Conservation (phyloP, 2,113 vertebrate species). For the Talpa occidentalis region DNA sequence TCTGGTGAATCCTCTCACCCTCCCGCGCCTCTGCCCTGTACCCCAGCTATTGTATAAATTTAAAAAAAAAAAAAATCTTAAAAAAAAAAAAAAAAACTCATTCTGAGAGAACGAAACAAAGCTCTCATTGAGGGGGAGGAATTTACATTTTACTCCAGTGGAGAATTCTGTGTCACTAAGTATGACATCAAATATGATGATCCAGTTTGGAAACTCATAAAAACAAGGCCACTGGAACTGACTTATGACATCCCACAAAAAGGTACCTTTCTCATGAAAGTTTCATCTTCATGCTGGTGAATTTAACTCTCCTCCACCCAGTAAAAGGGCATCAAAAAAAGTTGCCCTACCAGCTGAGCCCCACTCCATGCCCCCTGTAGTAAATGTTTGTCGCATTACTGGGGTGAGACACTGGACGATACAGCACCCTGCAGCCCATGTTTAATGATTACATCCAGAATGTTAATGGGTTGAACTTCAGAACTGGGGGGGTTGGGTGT, state of each 20-base stretch:
- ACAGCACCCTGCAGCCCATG: not conserved
- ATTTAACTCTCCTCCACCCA: slow-evolving; percentile 38
- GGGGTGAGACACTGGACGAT: not conserved
- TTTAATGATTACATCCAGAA: slow-evolving; percentile 2
- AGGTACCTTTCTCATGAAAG: slow-evolving; percentile 6
- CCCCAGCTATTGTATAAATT: too few species aligned
- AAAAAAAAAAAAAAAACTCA: too few species aligned
- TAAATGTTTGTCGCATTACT: not conserved
- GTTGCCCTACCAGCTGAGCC: not conserved
- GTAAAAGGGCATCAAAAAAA: slow-evolving; percentile 5
- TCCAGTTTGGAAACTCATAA: slow-evolving; percentile 12
- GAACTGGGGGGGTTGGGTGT: not conserved
- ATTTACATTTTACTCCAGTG: not conserved
- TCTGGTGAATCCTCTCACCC: too few species aligned
- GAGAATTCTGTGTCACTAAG: not conserved
- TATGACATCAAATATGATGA: slow-evolving; percentile 28
- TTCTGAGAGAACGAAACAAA: slow-evolving; percentile 29
- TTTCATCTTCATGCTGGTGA: not conserved
- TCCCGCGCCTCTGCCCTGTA: too few species aligned
- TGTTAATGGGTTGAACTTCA: slow-evolving; percentile 38
- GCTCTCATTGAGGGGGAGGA: not conserved
- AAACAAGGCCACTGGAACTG: not conserved
- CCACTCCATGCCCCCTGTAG: not conserved
- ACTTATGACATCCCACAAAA: not conserved
- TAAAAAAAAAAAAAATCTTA: too few species aligned